These are phyloP conservation scores for Chloroceryle amazona DNA, from an alignment of 2,797 vertebrate genomes.

Conservation along the genomic window DNA sequence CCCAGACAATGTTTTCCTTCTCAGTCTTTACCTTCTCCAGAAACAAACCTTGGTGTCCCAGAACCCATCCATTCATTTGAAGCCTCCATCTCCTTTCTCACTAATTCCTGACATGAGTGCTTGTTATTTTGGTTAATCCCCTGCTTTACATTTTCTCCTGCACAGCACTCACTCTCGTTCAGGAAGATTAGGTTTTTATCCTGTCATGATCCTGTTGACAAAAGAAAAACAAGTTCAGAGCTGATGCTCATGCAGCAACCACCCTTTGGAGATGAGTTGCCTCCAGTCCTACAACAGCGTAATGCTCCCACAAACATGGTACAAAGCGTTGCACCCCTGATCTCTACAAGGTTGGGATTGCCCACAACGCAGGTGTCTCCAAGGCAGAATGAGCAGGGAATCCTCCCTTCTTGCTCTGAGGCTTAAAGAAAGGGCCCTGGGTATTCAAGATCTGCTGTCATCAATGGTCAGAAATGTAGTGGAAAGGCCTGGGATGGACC, in stretches of 20 bases:
- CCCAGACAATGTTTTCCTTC: not conserved
- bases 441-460: not conserved
- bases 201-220: not conserved
- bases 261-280: rapidly evolving
- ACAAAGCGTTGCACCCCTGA: not conserved
- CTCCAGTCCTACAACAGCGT: not conserved
- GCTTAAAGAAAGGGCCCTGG: not conserved
- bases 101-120: not conserved
- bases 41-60: not conserved
- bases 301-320: rapidly evolving
- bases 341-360: rapidly evolving
- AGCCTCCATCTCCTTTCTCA: not conserved
- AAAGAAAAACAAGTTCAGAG: not conserved
- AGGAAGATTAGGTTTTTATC: not conserved
- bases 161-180: not conserved
- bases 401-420: not conserved
- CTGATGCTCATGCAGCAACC: not conserved
- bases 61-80: not conserved
- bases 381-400: not conserved
- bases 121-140: not conserved
- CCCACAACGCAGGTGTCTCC: not conserved
- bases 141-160: not conserved
- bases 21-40: not conserved
- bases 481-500: not conserved
- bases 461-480: not conserved